Base-by-base conservation (phyloP, 2,888 invertebrate genomes). In the Drosophila trichaetosa region DNA sequence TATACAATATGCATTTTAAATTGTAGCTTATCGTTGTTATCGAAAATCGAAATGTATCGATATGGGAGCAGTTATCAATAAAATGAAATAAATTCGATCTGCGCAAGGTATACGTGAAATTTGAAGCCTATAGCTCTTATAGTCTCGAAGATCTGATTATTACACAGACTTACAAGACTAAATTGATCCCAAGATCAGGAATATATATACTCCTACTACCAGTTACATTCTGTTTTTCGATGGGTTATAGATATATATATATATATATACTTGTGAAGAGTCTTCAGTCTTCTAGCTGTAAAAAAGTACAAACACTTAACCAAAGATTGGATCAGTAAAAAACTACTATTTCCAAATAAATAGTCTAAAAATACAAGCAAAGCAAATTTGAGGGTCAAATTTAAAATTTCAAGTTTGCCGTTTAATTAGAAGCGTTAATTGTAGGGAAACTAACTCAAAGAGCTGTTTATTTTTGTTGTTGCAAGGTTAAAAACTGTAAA, bases 1-100 rank as follows among this genome's bases (percentile, higher is more conserved):
- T 40, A 11, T 11, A 0, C 13, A 13, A 34, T 13, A 34, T 34
- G 5, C 4, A 13, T 34, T 34, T 34, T 13, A 34, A 13, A 13
- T 34, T 34, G 34, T 34, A 34, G 34, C 0, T 33, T 33, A n/a
- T 33, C 0, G 11, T 11, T 33, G 33, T 0, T 11, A 11, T 11
- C 33, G 5, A 1, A 5, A 34, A 34, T 34, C 34, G 13, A 13
- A 34, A 13, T 13, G 0, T 5, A 34, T 13, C 13, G 34, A 34
- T 34, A 5, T 34, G 34, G 13, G 5, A 0, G 0, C 2, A 34
- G 34, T 13, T 2, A 34, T 13, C 13, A 0, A 13, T 34, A 0
- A 4, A 4, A 34, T 34, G 34, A 34, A 34, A 33, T 33, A 10
- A 33, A 31, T 31, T 31, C 8, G 24, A 24, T 24, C 24, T 24